Base-by-base conservation (phyloP, 2,113 vertebrate species). In the Ivindomyrus marchei region DNA sequence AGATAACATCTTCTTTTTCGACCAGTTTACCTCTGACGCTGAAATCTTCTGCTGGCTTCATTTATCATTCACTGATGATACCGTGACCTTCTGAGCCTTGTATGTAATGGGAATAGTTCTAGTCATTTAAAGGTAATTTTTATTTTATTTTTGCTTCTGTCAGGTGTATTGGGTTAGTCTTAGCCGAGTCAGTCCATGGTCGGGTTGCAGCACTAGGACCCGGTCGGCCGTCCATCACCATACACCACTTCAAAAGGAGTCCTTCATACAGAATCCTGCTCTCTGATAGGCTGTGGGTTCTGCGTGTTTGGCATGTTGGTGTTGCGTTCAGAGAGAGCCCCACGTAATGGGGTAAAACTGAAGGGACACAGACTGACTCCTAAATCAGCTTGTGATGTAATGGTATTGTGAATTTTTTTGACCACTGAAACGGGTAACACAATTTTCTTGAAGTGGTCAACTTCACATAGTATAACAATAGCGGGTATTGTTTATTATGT, bases 1-100 rank as follows among this genome's bases (percentile, higher is more conserved):
- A 83, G 87, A 91, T 90, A 89, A 45, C 62, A 88, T 91, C 87
- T 39, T 91, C 53, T 88, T 87, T 91, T 89, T 92, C 90, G 83
- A 88, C 39, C 83, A 27, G 88, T 87, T 80, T 84, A 39, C 42
- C 19, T 21, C 21, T 84, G 42, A 21, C 0, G 8, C 24, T 24
- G 7, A 0, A 45, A 15, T 80, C 74, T 39, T 80, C 74, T 39
- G 74, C 74, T 42, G 74, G 74, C 74, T 80, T 56, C 53, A 7
- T 56, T 56, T 80, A 39, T 80, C 39, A 80, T 80, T 80, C 74
- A 19, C 74, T 80, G 74, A 70, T 80, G 74, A 42, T 80, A 31
- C 10, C n/a, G 0, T 70, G 62, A 70, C 36, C 31, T 39, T 80
- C 74, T 80, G 36, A 42, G 74, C 15, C 74, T 3, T 80, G 74